phyloP scores from a whole-genome alignment of 2,797 vertebrate species.

The Ispidina picta region DNA sequence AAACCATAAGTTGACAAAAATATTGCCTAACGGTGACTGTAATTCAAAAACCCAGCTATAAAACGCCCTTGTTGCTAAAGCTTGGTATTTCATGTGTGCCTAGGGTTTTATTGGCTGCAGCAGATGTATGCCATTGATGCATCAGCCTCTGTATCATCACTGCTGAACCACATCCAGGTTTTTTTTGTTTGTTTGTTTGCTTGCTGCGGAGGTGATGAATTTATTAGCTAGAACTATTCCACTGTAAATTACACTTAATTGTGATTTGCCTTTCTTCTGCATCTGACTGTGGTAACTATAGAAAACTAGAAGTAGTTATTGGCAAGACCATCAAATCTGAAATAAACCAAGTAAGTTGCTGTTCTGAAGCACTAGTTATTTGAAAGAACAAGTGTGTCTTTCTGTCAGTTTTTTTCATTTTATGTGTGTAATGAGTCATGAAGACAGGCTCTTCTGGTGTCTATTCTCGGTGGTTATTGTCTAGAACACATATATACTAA shows the following conservation, averaged over 20 bases:
- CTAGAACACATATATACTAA: constrained; percentile 10
- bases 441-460: background rate
- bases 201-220: constrained; percentile 27
- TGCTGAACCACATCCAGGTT: background rate
- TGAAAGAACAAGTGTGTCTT: constrained; percentile 5
- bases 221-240: constrained; percentile 10
- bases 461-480: constrained; percentile 28
- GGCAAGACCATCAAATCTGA: background rate
- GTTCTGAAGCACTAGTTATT: background rate
- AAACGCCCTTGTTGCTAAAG: background rate
- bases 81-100: background rate
- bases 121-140: background rate
- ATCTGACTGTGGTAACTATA: background rate
- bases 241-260: constrained; percentile 8
- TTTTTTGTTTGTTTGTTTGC: constrained; percentile 19
- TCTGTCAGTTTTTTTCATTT: constrained; percentile 8
- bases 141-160: constrained; percentile 22
- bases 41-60: background rate
- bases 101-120: background rate
- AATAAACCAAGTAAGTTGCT: background rate
- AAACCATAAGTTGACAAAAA: background rate
- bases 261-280: constrained; percentile 3
- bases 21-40: background rate
- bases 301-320: background rate
- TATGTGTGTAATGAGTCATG: constrained; percentile 21